Evolutionary conservation across 1,140 invertebrate genomes (phyloP).

Genomic region (Cepaea nemoralis): DNA sequence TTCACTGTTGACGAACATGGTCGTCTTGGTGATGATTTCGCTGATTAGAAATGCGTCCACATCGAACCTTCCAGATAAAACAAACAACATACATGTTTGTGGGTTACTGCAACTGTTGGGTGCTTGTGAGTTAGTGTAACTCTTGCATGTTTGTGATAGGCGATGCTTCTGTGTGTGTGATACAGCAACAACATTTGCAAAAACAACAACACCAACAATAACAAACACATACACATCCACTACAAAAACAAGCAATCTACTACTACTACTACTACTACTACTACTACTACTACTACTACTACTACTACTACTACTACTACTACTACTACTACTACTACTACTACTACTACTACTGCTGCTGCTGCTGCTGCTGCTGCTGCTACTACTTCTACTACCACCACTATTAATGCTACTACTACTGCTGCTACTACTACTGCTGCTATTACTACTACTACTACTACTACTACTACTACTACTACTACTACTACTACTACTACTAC

Average conservation of each 20-base stretch:
- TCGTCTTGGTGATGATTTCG: conserved; percentile 64
- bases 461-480: not conserved
- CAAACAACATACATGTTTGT: not conserved
- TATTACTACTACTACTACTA: not conserved
- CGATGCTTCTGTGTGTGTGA: not conserved
- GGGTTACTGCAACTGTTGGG: not conserved
- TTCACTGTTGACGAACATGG: conserved; percentile 62
- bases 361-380: not conserved
- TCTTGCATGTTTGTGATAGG: not conserved
- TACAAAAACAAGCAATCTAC: not conserved
- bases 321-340: too few relatives aligned
- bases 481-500: too few relatives aligned
- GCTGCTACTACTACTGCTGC: not conserved
- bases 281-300: too few relatives aligned
- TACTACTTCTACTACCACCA: not conserved
- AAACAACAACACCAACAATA: not conserved
- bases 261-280: too few relatives aligned
- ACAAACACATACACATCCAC: not conserved
- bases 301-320: too few relatives aligned
- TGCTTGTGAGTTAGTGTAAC: not conserved
- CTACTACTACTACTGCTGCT: too few relatives aligned
- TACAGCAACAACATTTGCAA: not conserved
- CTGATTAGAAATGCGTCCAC: conserved; percentile 60
- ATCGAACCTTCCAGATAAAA: conserved; percentile 56
- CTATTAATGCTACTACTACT: not conserved